Base-by-base conservation (phyloP, 2,113 vertebrate species). In the Pteropus alecto region DNA sequence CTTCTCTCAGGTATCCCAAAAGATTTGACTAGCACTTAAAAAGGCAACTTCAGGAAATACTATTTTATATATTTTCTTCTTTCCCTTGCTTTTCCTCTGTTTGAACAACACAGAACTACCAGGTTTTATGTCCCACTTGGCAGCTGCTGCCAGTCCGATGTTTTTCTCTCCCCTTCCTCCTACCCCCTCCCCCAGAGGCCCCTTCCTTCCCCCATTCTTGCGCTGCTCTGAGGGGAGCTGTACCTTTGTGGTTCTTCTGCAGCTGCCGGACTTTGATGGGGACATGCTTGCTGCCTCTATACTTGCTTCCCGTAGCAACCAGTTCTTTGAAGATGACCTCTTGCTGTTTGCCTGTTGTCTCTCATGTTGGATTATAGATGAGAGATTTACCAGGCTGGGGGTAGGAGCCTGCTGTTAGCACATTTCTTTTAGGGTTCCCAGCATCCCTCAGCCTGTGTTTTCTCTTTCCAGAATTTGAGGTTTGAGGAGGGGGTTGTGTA, bases 271-370 rank as follows among this genome's bases (percentile, higher is more conserved):
- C 98, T 99, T 99, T 99, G 99, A 99, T 99, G 99, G 98, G 98
- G 99, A 99, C 99, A 99, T 99, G 99, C 99, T 99, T 99, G 97
- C 67, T 92, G 98, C 98, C 98, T 97, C 96, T 98, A 97, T 97
- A 98, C 98, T 98, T 98, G 98, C 98, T 99, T 99, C 99, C 99
- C 99, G 97, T 98, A 99, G 99, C 99, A 99, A 99, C 99, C 98
- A 86, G 98, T 98, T 98, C 99, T 99, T 99, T 99, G 99, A 98
- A 98, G 98, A 98, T 98, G 98, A 98, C 99, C 99, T 99, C 99
- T 99, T 98, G 98, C 99, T 99, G 99, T 99, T 99, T 99, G 98
- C 98, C 98, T 98, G 98, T 98, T 99, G 98, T 99, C 98, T 98
- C 98, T 98, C 98, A 97, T 99, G 98, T 98, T 98, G 98, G 98